A percentile compares a stretch with the other conserved stretches of the same genome.
phyloP scores from a whole-genome alignment of 2,888 invertebrate species.

The Tetragnatha montana region DNA sequence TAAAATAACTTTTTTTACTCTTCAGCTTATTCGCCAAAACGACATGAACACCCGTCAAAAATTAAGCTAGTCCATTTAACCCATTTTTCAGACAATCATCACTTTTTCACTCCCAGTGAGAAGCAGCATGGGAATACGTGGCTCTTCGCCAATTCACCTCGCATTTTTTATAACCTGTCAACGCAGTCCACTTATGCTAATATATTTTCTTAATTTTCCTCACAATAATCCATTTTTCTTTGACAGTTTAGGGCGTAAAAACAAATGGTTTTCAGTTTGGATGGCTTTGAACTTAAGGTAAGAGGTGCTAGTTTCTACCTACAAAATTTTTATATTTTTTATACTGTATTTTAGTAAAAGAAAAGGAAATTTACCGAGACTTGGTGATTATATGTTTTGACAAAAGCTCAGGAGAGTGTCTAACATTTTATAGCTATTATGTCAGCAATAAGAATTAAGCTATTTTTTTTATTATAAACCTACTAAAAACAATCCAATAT shows the following conservation, averaged over 20 bases:
- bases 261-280: background rate
- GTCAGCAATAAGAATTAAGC: too few species aligned
- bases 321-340: too few species aligned
- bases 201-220: slow-evolving; percentile 23
- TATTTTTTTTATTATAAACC: too few species aligned
- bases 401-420: too few species aligned
- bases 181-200: slow-evolving; percentile 3
- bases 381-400: too few species aligned
- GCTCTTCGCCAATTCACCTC: slow-evolving; percentile 6
- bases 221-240: background rate
- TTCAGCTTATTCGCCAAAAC: too few species aligned
- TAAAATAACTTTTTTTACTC: too few species aligned
- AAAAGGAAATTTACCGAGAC: too few species aligned
- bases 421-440: too few species aligned
- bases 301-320: too few species aligned
- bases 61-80: background rate
- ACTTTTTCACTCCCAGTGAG: background rate
- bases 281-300: background rate
- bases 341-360: too few species aligned
- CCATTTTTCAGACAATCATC: background rate
- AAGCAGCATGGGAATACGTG: background rate
- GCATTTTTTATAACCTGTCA: slow-evolving; percentile 16
- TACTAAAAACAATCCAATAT: too few species aligned
- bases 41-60: background rate
- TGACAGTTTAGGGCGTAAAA: slow-evolving; percentile 4